A percentile compares a stretch with the other conserved stretches of the same genome.
Evolutionary conservation across 2,888 invertebrate species (phyloP).

Genomic region (Muschampia plurimacula): DNA sequence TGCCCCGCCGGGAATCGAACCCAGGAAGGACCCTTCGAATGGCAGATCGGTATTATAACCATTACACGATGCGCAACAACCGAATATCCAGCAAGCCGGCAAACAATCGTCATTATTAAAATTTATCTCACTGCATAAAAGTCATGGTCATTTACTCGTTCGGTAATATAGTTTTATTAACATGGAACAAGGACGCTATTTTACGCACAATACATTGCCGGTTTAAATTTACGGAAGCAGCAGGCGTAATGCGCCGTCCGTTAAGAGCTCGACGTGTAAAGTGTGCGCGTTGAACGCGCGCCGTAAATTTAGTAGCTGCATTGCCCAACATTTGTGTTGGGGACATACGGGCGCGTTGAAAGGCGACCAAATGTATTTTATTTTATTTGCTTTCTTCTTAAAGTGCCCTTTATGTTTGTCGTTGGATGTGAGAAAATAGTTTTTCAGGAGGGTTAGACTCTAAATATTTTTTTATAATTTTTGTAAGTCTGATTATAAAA

Average conservation of each 20-base stretch:
- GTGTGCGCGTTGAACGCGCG: constrained; percentile 70
- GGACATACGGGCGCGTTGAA: constrained; percentile 45
- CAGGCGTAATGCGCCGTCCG: constrained; percentile 62
- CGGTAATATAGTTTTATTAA: constrained; percentile 34
- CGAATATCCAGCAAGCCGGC: not conserved
- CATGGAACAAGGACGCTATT: constrained; percentile 28
- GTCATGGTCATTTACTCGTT: constrained; percentile 14
- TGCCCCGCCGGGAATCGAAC: too few species aligned
- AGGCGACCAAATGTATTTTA: not conserved
- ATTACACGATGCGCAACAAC: too few species aligned
- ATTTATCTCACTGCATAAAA: not conserved
- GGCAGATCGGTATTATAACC: too few species aligned
- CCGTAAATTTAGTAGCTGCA: constrained; percentile 71
- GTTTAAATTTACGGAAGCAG: constrained; percentile 34
- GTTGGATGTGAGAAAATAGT: too few species aligned
- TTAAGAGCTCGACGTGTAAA: constrained; percentile 73
- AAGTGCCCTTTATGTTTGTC: too few species aligned
- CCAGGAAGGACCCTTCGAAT: too few species aligned
- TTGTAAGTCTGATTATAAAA: too few species aligned
- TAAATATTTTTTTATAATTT: too few species aligned
- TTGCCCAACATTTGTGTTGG: constrained; percentile 63
- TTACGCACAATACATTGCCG: constrained; percentile 52
- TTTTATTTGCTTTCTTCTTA: not conserved
- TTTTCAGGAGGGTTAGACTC: too few species aligned
- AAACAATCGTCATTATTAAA: not conserved